A percentile compares a stretch with the other conserved stretches of the same genome.
phyloP scores from a whole-genome alignment of 2,888 invertebrate species.

The Ectemnius continuus region DNA sequence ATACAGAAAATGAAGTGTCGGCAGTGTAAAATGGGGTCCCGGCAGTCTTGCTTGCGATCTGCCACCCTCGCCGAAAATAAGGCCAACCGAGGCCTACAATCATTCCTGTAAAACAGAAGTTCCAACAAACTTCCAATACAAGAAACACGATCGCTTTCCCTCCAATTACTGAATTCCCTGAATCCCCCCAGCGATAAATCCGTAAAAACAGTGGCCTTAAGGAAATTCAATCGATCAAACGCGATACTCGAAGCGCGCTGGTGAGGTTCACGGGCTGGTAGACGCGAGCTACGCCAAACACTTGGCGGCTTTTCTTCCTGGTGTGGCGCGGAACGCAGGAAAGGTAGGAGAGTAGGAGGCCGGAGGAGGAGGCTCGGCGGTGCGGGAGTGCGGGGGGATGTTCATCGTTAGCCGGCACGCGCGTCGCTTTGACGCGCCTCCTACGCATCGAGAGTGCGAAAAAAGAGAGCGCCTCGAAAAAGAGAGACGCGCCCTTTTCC shows the following conservation, averaged over 20 bases:
- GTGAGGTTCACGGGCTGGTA: not conserved
- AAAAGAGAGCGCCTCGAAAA: conserved; percentile 34
- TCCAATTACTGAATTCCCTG: no score
- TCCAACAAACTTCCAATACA: no score
- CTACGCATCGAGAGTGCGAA: conserved; percentile 40
- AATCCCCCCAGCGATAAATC: no score
- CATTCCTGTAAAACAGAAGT: no score
- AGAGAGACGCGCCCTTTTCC: conserved; percentile 49
- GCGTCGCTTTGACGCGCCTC: conserved; percentile 54
- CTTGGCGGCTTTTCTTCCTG: conserved; percentile 11
- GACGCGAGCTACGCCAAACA: conserved; percentile 19
- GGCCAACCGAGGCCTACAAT: not conserved
- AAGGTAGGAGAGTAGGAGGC: not conserved
- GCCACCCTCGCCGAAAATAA: not conserved
- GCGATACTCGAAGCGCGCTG: not conserved
- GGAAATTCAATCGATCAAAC: conserved; percentile 7
- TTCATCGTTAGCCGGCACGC: conserved; percentile 41
- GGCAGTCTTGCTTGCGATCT: not conserved
- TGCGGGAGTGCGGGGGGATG: not conserved
- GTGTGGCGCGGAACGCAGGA: not conserved
- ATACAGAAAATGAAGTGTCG: conserved; percentile 28
- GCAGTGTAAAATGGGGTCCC: conserved; percentile 9
- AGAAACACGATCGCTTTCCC: no score
- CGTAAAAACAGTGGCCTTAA: no score
- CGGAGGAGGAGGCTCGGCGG: not conserved